Evolutionary conservation across 1,140 invertebrate species (phyloP).

Genomic region (Orchestia grillus): DNA sequence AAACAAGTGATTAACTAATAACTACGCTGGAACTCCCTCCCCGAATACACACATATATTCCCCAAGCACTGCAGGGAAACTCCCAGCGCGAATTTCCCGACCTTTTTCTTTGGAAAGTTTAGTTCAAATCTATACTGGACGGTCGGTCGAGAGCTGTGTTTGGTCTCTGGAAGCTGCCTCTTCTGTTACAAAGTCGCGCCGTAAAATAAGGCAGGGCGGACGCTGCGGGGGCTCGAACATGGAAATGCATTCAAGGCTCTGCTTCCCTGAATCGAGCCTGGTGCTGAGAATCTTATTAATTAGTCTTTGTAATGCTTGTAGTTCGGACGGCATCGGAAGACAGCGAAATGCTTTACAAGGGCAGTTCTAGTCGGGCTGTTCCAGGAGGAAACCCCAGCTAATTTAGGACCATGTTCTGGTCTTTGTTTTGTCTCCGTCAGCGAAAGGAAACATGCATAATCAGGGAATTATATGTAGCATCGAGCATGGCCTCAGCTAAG

Average conservation of each 20-base stretch:
- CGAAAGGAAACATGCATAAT: neutral
- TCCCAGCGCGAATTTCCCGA: neutral
- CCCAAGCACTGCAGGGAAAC: neutral
- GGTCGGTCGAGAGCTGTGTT: neutral
- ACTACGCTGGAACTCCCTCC: neutral
- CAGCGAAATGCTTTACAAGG: conserved; percentile 7
- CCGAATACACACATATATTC: neutral
- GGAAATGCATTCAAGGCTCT: conserved; percentile 8
- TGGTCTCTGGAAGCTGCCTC: conserved; percentile 12
- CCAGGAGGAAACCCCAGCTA: neutral
- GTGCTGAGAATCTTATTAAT: neutral
- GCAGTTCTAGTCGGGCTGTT: neutral
- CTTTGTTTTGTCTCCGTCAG: neutral
- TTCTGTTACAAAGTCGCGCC: conserved; percentile 36
- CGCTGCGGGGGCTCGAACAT: neutral
- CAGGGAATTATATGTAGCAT: neutral
- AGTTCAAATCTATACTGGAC: conserved; percentile 8
- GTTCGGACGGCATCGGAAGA: conserved; percentile 7
- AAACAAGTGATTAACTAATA: neutral
- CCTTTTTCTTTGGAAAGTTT: neutral
- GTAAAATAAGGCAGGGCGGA: neutral
- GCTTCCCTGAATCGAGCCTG: neutral
- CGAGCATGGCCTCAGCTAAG: neutral
- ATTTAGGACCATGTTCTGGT: neutral
- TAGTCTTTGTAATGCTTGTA: conserved; percentile 31